phyloP scores from a whole-genome alignment of 1,140 invertebrate genomes.

The Aphis gossypii region DNA sequence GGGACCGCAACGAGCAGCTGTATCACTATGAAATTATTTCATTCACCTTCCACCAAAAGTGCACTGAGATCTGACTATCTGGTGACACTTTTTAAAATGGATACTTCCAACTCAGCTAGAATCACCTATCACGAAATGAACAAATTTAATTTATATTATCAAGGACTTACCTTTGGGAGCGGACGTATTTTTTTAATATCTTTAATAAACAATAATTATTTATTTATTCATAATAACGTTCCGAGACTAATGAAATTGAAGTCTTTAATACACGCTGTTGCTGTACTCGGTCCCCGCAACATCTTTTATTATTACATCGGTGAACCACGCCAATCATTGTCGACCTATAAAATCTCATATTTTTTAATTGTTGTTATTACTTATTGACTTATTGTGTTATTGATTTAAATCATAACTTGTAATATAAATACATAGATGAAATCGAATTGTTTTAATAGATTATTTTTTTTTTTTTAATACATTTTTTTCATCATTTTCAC shows the following conservation, averaged over 20 bases:
- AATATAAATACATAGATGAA: neutral
- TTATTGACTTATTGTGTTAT: constrained; percentile 2
- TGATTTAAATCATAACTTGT: neutral
- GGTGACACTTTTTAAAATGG: neutral
- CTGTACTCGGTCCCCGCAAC: neutral
- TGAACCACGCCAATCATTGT: neutral
- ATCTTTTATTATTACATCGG: neutral
- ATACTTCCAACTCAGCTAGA: neutral
- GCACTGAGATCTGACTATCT: neutral
- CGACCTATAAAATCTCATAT: neutral
- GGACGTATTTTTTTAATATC: neutral
- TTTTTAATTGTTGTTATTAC: neutral
- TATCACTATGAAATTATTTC: neutral
- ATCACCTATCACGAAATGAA: too few species aligned
- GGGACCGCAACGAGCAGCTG: neutral
- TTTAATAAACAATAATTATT: neutral
- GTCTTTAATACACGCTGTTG: neutral
- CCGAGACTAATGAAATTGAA: neutral
- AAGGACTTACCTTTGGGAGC: too few species aligned
- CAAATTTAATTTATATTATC: too few species aligned
- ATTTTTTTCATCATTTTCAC: neutral
- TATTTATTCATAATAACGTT: neutral
- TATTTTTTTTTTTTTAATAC: neutral
- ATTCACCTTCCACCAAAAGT: too few species aligned
- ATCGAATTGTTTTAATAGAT: neutral